Evolutionary conservation across 2,113 vertebrate species (phyloP).

Genomic region (Pterocles burchelli): DNA sequence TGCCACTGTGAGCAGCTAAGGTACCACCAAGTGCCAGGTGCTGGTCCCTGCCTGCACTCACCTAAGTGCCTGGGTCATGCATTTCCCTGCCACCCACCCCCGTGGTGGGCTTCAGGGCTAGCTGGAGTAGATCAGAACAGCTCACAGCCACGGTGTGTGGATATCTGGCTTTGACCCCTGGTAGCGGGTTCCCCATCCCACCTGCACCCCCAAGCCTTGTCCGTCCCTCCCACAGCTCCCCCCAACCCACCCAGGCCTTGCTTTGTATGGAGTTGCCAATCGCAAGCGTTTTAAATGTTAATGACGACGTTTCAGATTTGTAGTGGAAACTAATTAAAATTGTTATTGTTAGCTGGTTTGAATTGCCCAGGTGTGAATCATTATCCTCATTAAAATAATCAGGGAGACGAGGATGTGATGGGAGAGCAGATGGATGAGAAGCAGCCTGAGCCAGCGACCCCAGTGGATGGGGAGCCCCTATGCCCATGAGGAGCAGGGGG

Average conservation of each 20-base stretch:
- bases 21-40: not conserved
- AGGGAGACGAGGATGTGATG: conserved; percentile 69
- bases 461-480: not conserved
- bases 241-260: not conserved
- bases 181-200: not conserved
- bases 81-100: not conserved
- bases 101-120: not conserved
- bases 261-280: conserved; percentile 19
- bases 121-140: not conserved
- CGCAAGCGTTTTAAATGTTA: conserved; percentile 64
- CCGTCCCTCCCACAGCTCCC: not conserved
- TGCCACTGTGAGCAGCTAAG: not conserved
- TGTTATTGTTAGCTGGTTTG: conserved; percentile 74
- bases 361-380: conserved; percentile 78
- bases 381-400: conserved; percentile 80
- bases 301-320: conserved; percentile 70
- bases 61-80: not conserved
- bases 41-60: not conserved
- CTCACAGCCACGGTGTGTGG: not conserved
- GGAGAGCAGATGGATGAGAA: conserved; percentile 71
- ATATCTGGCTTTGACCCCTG: not conserved
- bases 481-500: not conserved
- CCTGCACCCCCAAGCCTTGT: not conserved
- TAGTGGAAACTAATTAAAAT: conserved; percentile 78
- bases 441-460: not conserved